Percentiles rank a stretch among this genome's conserved stretches.
Evolutionary conservation across 2,888 invertebrate genomes (phyloP).

Genomic region (Brenthis hecate): DNA sequence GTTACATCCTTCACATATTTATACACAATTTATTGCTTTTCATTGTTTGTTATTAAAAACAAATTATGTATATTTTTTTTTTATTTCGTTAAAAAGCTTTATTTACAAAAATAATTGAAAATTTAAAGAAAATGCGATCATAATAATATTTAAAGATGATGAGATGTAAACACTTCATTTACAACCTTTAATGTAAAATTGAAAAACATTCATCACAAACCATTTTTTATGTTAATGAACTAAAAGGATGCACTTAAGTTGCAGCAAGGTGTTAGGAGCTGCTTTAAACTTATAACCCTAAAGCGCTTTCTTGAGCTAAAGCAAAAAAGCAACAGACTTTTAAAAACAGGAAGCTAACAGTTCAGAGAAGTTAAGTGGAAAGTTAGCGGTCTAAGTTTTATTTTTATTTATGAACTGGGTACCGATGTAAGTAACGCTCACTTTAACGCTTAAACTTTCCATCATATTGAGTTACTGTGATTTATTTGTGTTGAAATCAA

Average conservation of each 20-base stretch:
- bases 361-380: conserved; percentile 77
- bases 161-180: too few relatives aligned
- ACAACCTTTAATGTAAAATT: conserved; percentile 2
- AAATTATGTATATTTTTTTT: too few relatives aligned
- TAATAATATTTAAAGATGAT: too few relatives aligned
- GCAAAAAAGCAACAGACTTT: conserved; percentile 70
- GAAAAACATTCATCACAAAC: conserved; percentile 18
- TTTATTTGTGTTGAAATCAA: conserved; percentile 38
- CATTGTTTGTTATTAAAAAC: background rate
- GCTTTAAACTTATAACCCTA: conserved; percentile 73
- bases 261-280: conserved; percentile 70
- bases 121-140: background rate
- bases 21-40: background rate
- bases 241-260: conserved; percentile 49
- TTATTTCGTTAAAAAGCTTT: background rate
- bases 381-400: conserved; percentile 70
- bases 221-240: conserved; percentile 41
- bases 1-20: conserved; percentile 9
- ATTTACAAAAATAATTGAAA: background rate
- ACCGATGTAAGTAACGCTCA: conserved; percentile 57
- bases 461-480: conserved; percentile 32
- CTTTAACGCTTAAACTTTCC: conserved; percentile 49
- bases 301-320: conserved; percentile 64
- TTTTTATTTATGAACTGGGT: conserved; percentile 67
- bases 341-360: conserved; percentile 78